A percentile compares a stretch with the other conserved stretches of the same genome.
phyloP scores from a whole-genome alignment of 2,113 vertebrate genomes.

The Esox niger region DNA sequence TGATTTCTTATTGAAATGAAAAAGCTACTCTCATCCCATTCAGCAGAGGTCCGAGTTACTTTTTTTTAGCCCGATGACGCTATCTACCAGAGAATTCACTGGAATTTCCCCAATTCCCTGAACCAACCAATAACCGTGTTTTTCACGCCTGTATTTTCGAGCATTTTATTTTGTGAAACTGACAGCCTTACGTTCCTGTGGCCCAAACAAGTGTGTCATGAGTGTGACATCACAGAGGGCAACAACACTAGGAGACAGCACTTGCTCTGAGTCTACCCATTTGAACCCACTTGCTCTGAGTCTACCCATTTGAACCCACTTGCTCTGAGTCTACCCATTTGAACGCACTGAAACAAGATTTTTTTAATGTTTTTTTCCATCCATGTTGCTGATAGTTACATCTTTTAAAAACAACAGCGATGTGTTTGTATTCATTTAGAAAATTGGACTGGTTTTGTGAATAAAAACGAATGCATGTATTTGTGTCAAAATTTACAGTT shows the following conservation, averaged over 20 bases:
- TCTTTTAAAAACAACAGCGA: conserved; percentile 88
- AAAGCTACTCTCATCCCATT: conserved; percentile 28
- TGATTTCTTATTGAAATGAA: conserved; percentile 62
- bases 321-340: conserved; percentile 69
- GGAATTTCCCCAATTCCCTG: conserved; percentile 57
- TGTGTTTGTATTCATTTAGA: conserved; percentile 99
- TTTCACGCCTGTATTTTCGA: conserved; percentile 54
- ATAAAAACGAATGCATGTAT: conserved; percentile 99
- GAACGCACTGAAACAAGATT: conserved; percentile 73
- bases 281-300: conserved; percentile 53
- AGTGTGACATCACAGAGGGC: conserved; percentile 58
- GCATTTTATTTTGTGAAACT: conserved; percentile 60
- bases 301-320: conserved; percentile 38
- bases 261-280: conserved; percentile 63
- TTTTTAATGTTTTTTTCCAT: conserved; percentile 57
- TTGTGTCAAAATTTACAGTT: conserved; percentile 89
- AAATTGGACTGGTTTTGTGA: conserved; percentile 98
- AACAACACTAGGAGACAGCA: conserved; percentile 69
- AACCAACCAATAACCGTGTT: background rate
- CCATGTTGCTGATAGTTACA: conserved; percentile 79
- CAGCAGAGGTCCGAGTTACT: conserved; percentile 44
- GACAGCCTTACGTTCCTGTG: conserved; percentile 67
- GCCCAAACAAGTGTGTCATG: conserved; percentile 62
- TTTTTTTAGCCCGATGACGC: conserved; percentile 44
- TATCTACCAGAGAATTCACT: conserved; percentile 51